phyloP scores from a whole-genome alignment of 2,888 invertebrate genomes.

The Helicoverpa assulta region DNA sequence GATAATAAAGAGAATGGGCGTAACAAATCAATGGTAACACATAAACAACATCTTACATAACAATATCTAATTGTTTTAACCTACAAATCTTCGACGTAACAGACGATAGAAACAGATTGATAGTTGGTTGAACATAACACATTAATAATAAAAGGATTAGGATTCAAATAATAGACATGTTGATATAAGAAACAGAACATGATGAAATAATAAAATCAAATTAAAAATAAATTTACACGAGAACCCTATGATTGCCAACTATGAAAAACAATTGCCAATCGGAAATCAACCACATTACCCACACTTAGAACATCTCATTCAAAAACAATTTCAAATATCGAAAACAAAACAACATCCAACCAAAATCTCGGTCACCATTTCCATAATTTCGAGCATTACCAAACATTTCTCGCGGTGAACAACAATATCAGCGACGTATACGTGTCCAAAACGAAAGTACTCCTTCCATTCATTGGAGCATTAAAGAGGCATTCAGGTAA shows the following conservation, averaged over 20 bases:
- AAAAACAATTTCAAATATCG: conserved; percentile 6
- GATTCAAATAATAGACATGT: too few species aligned
- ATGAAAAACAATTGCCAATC: too few species aligned
- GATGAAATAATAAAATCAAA: too few species aligned
- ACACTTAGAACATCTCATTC: not conserved
- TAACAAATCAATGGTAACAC: conserved; percentile 3
- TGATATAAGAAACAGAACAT: too few species aligned
- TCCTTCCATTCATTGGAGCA: conserved; percentile 79
- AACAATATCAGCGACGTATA: conserved; percentile 48
- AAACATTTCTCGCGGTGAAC: conserved; percentile 23
- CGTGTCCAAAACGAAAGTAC: conserved; percentile 73
- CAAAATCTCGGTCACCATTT: not conserved
- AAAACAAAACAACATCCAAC: not conserved
- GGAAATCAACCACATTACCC: not conserved
- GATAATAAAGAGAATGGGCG: conserved; percentile 9
- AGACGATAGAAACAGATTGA: not conserved
- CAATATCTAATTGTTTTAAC: conserved; percentile 13
- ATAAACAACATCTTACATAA: conserved; percentile 31
- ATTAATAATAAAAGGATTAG: too few species aligned
- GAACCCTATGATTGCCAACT: too few species aligned
- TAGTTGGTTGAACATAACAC: too few species aligned
- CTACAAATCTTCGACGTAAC: conserved; percentile 2
- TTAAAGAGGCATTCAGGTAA: conserved; percentile 78
- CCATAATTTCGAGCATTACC: conserved; percentile 22
- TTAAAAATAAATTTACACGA: too few species aligned